These are phyloP conservation scores for Drosophila setifemur DNA, from an alignment of 1,140 invertebrate species.

Conservation along the genomic window DNA sequence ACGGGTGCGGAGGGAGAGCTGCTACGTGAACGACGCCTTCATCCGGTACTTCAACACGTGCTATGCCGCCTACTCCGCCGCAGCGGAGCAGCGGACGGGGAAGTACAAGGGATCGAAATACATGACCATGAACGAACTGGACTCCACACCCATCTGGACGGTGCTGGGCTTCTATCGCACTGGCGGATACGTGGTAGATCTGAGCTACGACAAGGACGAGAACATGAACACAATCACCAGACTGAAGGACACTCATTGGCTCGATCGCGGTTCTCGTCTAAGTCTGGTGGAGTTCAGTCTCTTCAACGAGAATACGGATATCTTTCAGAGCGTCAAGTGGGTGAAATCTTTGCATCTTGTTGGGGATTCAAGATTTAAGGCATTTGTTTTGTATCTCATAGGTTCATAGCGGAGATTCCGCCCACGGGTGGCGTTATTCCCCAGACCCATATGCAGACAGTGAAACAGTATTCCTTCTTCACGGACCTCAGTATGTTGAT, in stretches of 20 bases:
- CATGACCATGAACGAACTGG: conserved; percentile 29
- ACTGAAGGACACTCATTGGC: conserved; percentile 41
- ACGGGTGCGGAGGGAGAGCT: conserved; percentile 55
- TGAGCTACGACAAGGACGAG: conserved; percentile 23
- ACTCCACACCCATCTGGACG: conserved; percentile 49
- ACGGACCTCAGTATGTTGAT: conserved; percentile 36
- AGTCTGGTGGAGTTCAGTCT: conserved; percentile 67
- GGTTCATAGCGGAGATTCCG: conserved; percentile 72
- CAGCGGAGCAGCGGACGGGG: conserved; percentile 17
- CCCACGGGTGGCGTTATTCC: conserved; percentile 68
- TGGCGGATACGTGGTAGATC: conserved; percentile 55
- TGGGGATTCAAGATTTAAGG: background rate
- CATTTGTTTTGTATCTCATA: conserved; percentile 3
- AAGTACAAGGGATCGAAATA: conserved; percentile 15
- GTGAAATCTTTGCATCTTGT: background rate
- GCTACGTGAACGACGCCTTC: conserved; percentile 69
- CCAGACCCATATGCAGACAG: conserved; percentile 53
- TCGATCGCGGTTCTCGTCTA: conserved; percentile 64
- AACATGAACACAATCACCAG: conserved; percentile 34
- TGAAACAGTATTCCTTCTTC: conserved; percentile 55
- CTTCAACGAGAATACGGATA: conserved; percentile 63
- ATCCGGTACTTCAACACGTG: conserved; percentile 69
- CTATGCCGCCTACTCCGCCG: conserved; percentile 45
- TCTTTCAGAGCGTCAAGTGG: conserved; percentile 68
- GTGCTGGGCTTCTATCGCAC: conserved; percentile 40